Conservation (phyloP, 2,113 vertebrate genomes). For the Telmatochromis brichardi region DNA sequence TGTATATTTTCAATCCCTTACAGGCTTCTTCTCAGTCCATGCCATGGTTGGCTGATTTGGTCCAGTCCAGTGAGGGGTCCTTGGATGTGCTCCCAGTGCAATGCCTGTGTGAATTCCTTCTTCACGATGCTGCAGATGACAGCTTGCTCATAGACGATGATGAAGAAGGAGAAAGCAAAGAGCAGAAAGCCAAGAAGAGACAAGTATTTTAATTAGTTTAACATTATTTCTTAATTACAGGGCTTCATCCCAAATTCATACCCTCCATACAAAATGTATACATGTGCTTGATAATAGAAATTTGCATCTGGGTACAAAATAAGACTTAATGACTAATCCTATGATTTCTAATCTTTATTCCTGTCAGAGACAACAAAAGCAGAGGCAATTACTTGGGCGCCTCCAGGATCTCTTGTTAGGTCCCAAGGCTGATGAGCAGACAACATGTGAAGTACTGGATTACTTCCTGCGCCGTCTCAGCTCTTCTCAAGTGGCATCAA, state of each 20-base stretch:
- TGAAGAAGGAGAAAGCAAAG: slow-evolving; percentile 91
- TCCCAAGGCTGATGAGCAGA: slow-evolving; percentile 92
- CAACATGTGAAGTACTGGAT: slow-evolving; percentile 93
- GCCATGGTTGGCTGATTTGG: slow-evolving; percentile 97
- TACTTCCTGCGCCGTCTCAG: slow-evolving; percentile 94
- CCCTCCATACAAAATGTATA: not conserved
- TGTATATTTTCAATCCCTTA: not conserved
- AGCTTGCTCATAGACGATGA: slow-evolving; percentile 80
- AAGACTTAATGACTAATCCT: not conserved
- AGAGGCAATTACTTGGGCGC: slow-evolving; percentile 88
- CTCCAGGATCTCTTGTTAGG: slow-evolving; percentile 93
- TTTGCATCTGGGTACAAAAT: not conserved
- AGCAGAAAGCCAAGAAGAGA: slow-evolving; percentile 88
- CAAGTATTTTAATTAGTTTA: slow-evolving; percentile 70
- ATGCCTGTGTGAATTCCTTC: slow-evolving; percentile 94
- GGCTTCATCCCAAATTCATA: not conserved
- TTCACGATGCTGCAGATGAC: slow-evolving; percentile 91
- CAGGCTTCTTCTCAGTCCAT: slow-evolving; percentile 97
- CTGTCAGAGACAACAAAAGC: slow-evolving; percentile 89
- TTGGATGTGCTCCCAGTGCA: slow-evolving; percentile 95
- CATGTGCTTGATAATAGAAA: not conserved
- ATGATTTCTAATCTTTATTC: not conserved
- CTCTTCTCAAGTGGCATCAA: slow-evolving; percentile 91
- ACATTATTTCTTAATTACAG: not conserved
- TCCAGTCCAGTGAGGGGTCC: slow-evolving; percentile 96